These are phyloP conservation scores for Callinectes sapidus DNA, from an alignment of 2,888 invertebrate species.

Conservation along the genomic window DNA sequence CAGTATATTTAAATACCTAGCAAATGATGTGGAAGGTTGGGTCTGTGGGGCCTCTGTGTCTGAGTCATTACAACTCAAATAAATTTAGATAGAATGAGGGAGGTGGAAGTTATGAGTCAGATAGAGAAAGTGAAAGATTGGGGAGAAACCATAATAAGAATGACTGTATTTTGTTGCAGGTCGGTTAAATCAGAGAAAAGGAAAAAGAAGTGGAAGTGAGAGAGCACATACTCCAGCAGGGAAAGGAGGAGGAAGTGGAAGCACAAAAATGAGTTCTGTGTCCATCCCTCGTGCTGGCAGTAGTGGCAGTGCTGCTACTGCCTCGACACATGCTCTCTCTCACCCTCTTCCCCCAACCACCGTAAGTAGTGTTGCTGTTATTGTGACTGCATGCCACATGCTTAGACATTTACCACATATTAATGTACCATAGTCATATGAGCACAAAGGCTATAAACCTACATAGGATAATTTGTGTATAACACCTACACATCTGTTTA, in stretches of 20 bases:
- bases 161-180: neutral
- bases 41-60: too few relatives aligned
- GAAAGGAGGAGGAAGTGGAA: neutral
- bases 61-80: neutral
- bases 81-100: too few relatives aligned
- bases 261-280: neutral
- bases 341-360: neutral
- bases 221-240: neutral
- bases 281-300: neutral
- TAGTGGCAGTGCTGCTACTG: neutral
- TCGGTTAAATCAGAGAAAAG: neutral
- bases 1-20: too few relatives aligned
- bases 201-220: neutral
- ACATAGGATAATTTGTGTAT: neutral
- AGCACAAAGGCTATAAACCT: neutral
- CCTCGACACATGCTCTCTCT: neutral
- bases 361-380: neutral
- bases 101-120: too few relatives aligned
- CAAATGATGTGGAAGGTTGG: too few relatives aligned
- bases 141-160: neutral
- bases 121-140: too few relatives aligned
- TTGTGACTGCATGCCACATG: neutral
- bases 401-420: neutral
- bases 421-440: neutral
- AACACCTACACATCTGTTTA: too few relatives aligned